These are phyloP conservation scores for Megaleporinus macrocephalus DNA, from an alignment of 2,113 vertebrate genomes.

Conservation along the genomic window DNA sequence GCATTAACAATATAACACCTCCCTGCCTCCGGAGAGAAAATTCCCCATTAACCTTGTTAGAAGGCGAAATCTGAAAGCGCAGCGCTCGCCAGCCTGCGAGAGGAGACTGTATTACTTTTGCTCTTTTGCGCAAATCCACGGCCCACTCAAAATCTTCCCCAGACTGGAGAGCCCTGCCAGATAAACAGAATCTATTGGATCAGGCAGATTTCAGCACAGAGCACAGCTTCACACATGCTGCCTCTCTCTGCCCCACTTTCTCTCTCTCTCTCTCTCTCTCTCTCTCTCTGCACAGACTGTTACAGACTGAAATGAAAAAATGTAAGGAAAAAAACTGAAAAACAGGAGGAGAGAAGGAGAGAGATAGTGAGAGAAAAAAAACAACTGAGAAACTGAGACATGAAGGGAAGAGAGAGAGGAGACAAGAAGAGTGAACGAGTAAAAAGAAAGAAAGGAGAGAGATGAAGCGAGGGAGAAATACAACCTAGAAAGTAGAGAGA, in stretches of 20 bases:
- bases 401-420: not conserved
- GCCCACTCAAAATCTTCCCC: constrained; percentile 78
- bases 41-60: constrained; percentile 75
- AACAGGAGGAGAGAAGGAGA: not conserved
- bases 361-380: not conserved
- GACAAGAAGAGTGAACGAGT: not conserved
- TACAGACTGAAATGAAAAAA: not conserved
- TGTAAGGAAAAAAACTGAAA: not conserved
- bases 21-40: constrained; percentile 61
- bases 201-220: constrained; percentile 78
- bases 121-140: constrained; percentile 70
- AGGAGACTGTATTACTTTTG: constrained; percentile 74
- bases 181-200: constrained; percentile 82
- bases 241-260: constrained; percentile 52
- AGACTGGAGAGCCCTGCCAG: constrained; percentile 79
- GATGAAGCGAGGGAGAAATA: no score
- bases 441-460: not conserved
- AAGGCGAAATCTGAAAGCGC: constrained; percentile 63
- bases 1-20: constrained; percentile 64
- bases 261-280: constrained; percentile 21
- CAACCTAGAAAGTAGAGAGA: not conserved
- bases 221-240: constrained; percentile 68
- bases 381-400: no score
- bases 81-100: constrained; percentile 70
- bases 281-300: constrained; percentile 24